These are phyloP conservation scores for Notothenia coriiceps DNA, from an alignment of 2,113 vertebrate species.

Conservation along the genomic window DNA sequence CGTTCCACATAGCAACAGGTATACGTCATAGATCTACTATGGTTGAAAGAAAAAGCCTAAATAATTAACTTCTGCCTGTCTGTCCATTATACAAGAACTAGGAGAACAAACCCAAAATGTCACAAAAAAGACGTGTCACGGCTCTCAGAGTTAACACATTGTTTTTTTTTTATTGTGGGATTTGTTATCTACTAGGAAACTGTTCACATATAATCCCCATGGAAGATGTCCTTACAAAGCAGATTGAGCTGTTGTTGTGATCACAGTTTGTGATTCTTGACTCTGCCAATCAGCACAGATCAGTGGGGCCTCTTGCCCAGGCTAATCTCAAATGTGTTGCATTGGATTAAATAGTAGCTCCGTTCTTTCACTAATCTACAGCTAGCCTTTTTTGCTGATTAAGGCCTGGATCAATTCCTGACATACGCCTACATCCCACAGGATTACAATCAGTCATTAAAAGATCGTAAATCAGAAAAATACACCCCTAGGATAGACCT, in stretches of 20 bases:
- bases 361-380: slow-evolving; percentile 5
- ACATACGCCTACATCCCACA: not conserved
- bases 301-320: slow-evolving; percentile 9
- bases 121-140: not conserved
- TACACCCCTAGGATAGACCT: not conserved
- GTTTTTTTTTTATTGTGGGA: no score
- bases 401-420: not conserved
- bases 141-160: no score
- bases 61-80: not conserved
- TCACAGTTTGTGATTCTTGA: slow-evolving; percentile 23
- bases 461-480: not conserved
- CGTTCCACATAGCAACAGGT: not conserved
- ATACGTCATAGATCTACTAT: not conserved
- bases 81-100: no score
- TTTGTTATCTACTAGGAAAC: not conserved
- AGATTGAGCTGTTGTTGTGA: slow-evolving; percentile 8
- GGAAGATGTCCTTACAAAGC: not conserved
- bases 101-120: not conserved
- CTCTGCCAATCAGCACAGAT: slow-evolving; percentile 25
- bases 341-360: slow-evolving; percentile 31
- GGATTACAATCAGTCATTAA: not conserved
- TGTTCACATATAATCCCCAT: not conserved
- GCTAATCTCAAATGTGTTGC: slow-evolving; percentile 28
- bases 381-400: not conserved
- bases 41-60: no score